A percentile compares a stretch with the other conserved stretches of the same genome.
These are phyloP conservation scores for Meta bourneti DNA, from an alignment of 2,888 invertebrate genomes.

Conservation along the genomic window DNA sequence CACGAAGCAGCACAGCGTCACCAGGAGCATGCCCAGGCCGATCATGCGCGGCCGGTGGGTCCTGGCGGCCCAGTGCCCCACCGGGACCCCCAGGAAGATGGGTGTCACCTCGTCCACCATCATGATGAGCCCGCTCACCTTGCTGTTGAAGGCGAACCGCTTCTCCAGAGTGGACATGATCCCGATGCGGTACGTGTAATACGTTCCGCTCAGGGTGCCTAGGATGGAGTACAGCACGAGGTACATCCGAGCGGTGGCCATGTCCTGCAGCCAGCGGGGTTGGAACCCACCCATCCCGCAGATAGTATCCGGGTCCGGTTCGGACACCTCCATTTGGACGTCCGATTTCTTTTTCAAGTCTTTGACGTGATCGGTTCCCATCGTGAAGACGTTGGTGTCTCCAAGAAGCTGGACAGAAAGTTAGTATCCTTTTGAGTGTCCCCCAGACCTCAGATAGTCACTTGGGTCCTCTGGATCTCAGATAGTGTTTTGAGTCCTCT, in stretches of 20 bases:
- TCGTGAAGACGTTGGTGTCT: neutral
- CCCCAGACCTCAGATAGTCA: no score
- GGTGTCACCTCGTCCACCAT: constrained; percentile 75
- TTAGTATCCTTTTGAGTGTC: no score
- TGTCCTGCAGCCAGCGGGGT: constrained; percentile 77
- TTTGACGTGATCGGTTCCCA: neutral
- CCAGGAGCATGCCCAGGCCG: constrained; percentile 66
- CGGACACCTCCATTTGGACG: neutral
- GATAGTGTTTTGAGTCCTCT: no score
- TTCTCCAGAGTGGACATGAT: constrained; percentile 77
- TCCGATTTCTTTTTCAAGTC: neutral
- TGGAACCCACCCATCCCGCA: constrained; percentile 77
- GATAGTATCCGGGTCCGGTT: constrained; percentile 33
- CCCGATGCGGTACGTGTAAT: constrained; percentile 75
- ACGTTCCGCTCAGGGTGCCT: constrained; percentile 76
- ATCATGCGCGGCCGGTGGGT: constrained; percentile 73
- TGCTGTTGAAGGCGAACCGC: constrained; percentile 77
- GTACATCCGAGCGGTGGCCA: constrained; percentile 74
- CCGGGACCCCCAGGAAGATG: constrained; percentile 52
- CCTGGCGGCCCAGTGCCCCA: constrained; percentile 76
- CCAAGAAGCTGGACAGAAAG: no score
- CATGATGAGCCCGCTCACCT: constrained; percentile 76
- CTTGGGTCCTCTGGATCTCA: no score
- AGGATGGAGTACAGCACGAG: constrained; percentile 68
- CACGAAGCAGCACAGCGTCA: constrained; percentile 67